Conservation (phyloP, 2,113 vertebrate species). For the Crotalus viridis region DNA sequence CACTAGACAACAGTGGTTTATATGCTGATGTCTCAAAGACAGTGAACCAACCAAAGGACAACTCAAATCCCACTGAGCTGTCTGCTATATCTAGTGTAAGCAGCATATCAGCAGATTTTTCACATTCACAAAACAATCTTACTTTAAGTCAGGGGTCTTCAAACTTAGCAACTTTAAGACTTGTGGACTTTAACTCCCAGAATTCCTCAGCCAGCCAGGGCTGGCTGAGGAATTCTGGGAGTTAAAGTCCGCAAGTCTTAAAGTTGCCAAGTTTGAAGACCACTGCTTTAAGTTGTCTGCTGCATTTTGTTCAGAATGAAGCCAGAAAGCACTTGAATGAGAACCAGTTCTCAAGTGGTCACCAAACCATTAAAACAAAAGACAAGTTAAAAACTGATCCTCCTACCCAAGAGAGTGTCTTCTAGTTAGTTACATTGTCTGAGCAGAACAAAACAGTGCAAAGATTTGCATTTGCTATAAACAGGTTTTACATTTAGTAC, state of each 20-base stretch:
- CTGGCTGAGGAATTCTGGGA: no score
- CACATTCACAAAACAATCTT: not conserved
- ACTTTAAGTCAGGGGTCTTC: not conserved
- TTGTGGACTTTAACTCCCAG: no score
- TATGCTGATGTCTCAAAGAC: not conserved
- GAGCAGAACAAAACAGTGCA: not conserved
- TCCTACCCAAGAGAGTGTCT: not conserved
- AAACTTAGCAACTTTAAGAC: no score
- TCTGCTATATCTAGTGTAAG: not conserved
- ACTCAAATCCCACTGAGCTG: not conserved
- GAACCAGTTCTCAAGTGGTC: not conserved
- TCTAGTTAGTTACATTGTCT: not conserved
- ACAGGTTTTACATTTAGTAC: not conserved
- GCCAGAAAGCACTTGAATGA: not conserved
- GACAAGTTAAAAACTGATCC: not conserved
- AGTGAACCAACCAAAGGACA: not conserved
- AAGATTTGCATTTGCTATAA: not conserved
- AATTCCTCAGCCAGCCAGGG: no score
- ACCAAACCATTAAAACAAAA: not conserved
- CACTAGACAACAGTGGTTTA: not conserved
- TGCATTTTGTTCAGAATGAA: not conserved
- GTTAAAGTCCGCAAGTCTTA: no score
- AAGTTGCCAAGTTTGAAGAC: no score
- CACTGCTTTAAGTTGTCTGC: not conserved
- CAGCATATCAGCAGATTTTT: not conserved